Evolutionary conservation across 2,113 vertebrate genomes (phyloP).

Genomic region (Menura novaehollandiae): DNA sequence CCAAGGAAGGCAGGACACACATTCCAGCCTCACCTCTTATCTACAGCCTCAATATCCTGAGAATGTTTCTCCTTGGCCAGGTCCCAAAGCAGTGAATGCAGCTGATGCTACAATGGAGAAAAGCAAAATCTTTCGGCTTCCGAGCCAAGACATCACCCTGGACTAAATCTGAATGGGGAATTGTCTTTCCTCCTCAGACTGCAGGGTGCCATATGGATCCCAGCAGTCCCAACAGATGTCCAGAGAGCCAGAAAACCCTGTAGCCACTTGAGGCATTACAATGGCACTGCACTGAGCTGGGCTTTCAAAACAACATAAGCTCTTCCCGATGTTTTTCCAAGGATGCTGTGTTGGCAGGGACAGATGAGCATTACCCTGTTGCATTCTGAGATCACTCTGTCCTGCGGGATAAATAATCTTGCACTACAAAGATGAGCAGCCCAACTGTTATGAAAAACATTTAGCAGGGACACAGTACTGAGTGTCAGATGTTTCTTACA

Average conservation of each 20-base stretch:
- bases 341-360: background rate
- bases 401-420: background rate
- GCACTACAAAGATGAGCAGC: background rate
- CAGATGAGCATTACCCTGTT: background rate
- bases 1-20: background rate
- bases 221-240: background rate
- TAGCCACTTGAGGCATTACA: background rate
- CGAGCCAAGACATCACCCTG: background rate
- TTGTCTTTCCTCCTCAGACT: background rate
- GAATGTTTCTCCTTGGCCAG: background rate
- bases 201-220: background rate
- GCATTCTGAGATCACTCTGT: background rate
- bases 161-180: background rate
- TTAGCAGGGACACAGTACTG: background rate
- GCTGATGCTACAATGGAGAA: background rate
- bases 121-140: background rate
- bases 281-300: background rate
- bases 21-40: conserved; percentile 9
- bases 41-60: conserved; percentile 4
- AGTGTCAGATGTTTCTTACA: background rate
- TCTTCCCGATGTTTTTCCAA: background rate
- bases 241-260: background rate
- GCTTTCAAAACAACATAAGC: background rate
- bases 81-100: background rate
- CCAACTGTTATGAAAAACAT: background rate